Base-by-base conservation (phyloP, 2,888 invertebrate genomes). In the Euspilapteryx auroguttella region DNA sequence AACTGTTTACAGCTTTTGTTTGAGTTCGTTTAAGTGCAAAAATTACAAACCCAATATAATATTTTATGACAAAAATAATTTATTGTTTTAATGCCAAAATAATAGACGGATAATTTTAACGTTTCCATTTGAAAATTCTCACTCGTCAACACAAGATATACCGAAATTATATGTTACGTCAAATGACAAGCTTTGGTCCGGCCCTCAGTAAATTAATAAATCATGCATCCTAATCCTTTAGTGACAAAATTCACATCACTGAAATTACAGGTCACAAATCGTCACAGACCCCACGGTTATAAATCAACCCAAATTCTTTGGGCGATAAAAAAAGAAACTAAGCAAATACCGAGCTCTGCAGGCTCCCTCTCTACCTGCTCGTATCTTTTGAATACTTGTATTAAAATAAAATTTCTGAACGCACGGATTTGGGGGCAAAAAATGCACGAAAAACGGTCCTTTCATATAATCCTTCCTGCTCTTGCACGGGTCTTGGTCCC, bases 121-220 rank as follows among this genome's bases (percentile, higher is more conserved):
- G 29, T 29, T 29, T 25, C 21, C 29, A 29, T 25, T 29, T 13
- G 29, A 14, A 6, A 14, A n/a, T n/a, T n/a, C n/a, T n/a, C n/a
- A n/a, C 23, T 12, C 10, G 29, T 25, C 24, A 10, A 21, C 23
- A n/a, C 13, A 14, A n/a, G n/a, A n/a, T n/a, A n/a, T n/a, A n/a
- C 39, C 39, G 45, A 53, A 54, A 71, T 69, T 58, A 59, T 48
- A 55, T 37, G 56, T 63, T 57, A 40, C 43, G 44, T n/a, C n/a
- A n/a, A n/a, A n/a, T n/a, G n/a, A n/a, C n/a, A n/a, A n/a, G n/a
- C n/a, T n/a, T n/a, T n/a, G n/a, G n/a, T n/a, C n/a, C n/a, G n/a
- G n/a, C n/a, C n/a, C n/a, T n/a, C n/a, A n/a, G n/a, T n/a, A 51
- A 59, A 66, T 69, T 61, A 71, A 71, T 73, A 71, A 75, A 73